Evolutionary conservation across 1,140 invertebrate genomes (phyloP).

Genomic region (Teleogryllus occipitalis): DNA sequence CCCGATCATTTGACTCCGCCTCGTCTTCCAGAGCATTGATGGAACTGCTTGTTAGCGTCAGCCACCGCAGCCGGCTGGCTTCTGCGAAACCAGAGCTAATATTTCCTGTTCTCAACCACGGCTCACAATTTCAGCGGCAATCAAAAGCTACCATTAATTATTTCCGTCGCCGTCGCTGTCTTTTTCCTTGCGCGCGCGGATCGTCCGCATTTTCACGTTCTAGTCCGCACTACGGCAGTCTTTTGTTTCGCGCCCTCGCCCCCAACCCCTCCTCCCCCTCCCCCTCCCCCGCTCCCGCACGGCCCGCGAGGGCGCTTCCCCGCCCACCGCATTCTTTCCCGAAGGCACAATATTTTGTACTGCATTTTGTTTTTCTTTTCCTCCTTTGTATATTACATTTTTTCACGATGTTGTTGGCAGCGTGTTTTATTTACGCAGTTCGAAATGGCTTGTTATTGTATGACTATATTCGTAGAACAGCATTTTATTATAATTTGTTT

Average conservation of each 20-base stretch:
- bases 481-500: constrained; percentile 2
- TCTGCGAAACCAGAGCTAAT: neutral
- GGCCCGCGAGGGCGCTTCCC: too few relatives aligned
- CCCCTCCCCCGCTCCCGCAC: neutral
- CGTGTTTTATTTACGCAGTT: neutral
- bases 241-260: neutral
- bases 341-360: neutral
- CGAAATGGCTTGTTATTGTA: neutral
- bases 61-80: too few relatives aligned
- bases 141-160: neutral
- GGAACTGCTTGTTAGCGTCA: too few relatives aligned
- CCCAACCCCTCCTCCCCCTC: too few relatives aligned
- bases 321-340: neutral
- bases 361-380: neutral
- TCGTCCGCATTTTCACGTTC: neutral
- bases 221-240: neutral
- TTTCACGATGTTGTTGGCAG: neutral
- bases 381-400: neutral
- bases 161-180: neutral
- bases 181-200: neutral
- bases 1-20: too few relatives aligned
- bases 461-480: neutral
- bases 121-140: neutral
- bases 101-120: neutral
- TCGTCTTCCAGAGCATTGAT: too few relatives aligned